A percentile compares a stretch with the other conserved stretches of the same genome.
These are phyloP conservation scores for Limnothrissa miodon DNA, from an alignment of 2,113 vertebrate species.

Conservation along the genomic window DNA sequence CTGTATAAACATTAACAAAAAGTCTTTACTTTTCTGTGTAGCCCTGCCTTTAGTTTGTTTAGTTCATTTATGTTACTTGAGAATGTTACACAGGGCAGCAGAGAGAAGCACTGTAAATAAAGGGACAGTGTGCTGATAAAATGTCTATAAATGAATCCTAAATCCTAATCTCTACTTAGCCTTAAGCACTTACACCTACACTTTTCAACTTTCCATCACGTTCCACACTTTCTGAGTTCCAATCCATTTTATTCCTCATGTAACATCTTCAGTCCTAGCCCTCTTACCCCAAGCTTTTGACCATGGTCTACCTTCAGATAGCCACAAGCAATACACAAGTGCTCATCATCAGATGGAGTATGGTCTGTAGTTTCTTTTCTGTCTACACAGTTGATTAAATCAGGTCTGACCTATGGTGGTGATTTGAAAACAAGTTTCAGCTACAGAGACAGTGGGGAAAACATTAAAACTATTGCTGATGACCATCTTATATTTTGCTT, in stretches of 20 bases:
- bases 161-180: not conserved
- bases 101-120: not conserved
- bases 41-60: too few species aligned
- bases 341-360: not conserved
- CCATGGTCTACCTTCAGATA: not conserved
- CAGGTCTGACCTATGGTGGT: not conserved
- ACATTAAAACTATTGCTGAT: conserved; percentile 47
- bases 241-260: conserved; percentile 23
- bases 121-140: not conserved
- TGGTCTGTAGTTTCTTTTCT: conserved; percentile 46
- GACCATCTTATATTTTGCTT: conserved; percentile 43
- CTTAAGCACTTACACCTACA: conserved; percentile 58
- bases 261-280: conserved; percentile 40
- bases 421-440: not conserved
- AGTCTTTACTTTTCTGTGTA: not conserved
- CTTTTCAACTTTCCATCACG: conserved; percentile 59
- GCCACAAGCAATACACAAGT: not conserved
- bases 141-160: not conserved
- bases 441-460: conserved; percentile 20
- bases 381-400: conserved; percentile 32
- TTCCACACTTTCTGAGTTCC: conserved; percentile 59
- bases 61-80: not conserved
- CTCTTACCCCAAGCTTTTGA: conserved; percentile 37
- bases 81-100: not conserved
- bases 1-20: not conserved